phyloP scores from a whole-genome alignment of 2,797 vertebrate genomes.

The Falco naumanni region DNA sequence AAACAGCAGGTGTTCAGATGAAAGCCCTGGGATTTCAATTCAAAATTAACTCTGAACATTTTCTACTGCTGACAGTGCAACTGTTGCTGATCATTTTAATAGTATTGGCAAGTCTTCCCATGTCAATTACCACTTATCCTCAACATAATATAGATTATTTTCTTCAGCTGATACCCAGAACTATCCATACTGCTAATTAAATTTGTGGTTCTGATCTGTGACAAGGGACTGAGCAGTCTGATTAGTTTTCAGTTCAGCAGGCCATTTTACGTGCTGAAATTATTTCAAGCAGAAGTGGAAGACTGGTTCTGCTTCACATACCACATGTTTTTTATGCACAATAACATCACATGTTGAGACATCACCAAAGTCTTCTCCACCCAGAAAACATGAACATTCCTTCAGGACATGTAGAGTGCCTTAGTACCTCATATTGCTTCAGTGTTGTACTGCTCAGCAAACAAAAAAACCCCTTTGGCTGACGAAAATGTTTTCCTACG shows the following conservation, averaged over 20 bases:
- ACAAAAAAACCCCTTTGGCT: not conserved
- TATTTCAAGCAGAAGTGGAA: not conserved
- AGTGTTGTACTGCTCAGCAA: not conserved
- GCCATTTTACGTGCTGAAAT: not conserved
- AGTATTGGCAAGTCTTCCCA: not conserved
- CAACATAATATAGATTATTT: not conserved
- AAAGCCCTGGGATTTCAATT: not conserved
- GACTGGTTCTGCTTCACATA: not conserved
- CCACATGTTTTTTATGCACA: not conserved
- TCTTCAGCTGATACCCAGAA: not conserved
- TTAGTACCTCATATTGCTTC: fast-evolving
- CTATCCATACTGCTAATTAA: not conserved
- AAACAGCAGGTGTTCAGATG: not conserved
- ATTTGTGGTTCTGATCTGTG: not conserved
- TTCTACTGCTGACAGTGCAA: not conserved
- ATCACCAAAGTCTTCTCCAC: not conserved
- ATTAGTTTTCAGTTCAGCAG: not conserved
- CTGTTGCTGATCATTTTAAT: not conserved
- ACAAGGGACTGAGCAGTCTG: not conserved
- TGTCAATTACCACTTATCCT: not conserved
- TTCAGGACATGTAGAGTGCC: not conserved
- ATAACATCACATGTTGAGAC: not conserved
- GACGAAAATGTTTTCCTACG: not conserved
- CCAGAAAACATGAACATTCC: not conserved
- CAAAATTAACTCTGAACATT: not conserved